Conservation (phyloP, 2,113 vertebrate species). For the Eudyptes chrysolophus region DNA sequence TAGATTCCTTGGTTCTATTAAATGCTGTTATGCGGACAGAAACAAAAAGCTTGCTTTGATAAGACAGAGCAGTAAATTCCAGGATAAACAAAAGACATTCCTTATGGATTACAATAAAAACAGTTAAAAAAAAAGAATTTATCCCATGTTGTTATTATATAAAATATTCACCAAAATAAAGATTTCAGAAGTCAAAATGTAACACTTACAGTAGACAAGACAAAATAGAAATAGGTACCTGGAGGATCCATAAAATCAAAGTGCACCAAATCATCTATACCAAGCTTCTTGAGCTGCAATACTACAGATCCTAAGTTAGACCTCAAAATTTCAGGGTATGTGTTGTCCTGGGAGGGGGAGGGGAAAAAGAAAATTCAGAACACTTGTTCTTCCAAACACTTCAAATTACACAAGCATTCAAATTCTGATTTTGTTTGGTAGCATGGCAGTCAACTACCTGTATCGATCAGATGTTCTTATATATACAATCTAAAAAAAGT, state of each 20-base stretch:
- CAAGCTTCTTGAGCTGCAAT: conserved; percentile 94
- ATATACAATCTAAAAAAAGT: fast-evolving
- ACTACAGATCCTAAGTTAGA: conserved; percentile 96
- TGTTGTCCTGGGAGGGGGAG: conserved; percentile 84
- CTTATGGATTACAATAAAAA: neutral
- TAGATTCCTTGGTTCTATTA: neutral
- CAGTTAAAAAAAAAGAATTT: neutral
- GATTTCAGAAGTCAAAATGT: neutral
- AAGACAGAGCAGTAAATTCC: neutral
- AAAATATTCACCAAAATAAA: neutral
- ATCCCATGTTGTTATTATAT: neutral
- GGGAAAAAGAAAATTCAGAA: neutral
- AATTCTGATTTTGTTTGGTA: neutral
- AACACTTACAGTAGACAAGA: neutral
- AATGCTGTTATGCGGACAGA: neutral
- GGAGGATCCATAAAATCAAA: conserved; percentile 99
- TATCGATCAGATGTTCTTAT: neutral
- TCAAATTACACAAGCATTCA: neutral
- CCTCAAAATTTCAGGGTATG: conserved; percentile 95
- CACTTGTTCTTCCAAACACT: neutral
- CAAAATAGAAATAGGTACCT: conserved; percentile 74
- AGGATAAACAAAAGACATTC: neutral
- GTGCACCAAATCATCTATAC: conserved; percentile 97
- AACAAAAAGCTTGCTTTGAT: neutral
- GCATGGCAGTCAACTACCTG: neutral